Evolutionary conservation across 1,140 invertebrate species (phyloP).

Genomic region (Ectropis grisescens): DNA sequence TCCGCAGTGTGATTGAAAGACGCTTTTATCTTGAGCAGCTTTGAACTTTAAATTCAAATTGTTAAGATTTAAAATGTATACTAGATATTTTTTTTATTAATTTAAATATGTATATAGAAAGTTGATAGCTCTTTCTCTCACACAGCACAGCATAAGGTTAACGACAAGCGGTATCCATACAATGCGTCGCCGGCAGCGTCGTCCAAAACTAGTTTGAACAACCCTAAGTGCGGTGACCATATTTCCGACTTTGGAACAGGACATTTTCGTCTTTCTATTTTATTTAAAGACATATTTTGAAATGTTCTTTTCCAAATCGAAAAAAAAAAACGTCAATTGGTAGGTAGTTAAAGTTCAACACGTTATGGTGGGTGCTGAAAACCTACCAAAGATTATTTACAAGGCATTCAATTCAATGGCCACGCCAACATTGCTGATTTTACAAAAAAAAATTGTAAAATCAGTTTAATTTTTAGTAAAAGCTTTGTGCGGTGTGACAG

Average conservation of each 20-base stretch:
- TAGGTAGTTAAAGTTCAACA: constrained; percentile 43
- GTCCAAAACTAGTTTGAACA: constrained; percentile 7
- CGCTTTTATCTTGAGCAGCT: no score
- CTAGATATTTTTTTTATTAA: no score
- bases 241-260: constrained; percentile 7
- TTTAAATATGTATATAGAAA: no score
- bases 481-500: constrained; percentile 22
- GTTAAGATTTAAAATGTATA: no score
- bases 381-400: constrained; percentile 65
- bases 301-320: not conserved
- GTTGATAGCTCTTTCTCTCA: no score
- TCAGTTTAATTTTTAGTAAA: constrained; percentile 12
- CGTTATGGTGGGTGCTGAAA: constrained; percentile 32
- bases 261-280: no score
- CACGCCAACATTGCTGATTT: constrained; percentile 25
- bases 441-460: constrained; percentile 13
- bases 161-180: constrained; percentile 66
- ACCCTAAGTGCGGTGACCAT: constrained; percentile 12
- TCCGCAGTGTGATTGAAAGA: no score
- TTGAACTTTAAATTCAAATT: no score
- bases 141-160: no score
- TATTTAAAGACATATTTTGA: no score
- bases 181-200: constrained; percentile 35
- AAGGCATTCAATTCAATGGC: constrained; percentile 53
- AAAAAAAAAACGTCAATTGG: constrained; percentile 27